phyloP scores from a whole-genome alignment of 1,140 invertebrate genomes.

The Rhopalosiphum padi region DNA sequence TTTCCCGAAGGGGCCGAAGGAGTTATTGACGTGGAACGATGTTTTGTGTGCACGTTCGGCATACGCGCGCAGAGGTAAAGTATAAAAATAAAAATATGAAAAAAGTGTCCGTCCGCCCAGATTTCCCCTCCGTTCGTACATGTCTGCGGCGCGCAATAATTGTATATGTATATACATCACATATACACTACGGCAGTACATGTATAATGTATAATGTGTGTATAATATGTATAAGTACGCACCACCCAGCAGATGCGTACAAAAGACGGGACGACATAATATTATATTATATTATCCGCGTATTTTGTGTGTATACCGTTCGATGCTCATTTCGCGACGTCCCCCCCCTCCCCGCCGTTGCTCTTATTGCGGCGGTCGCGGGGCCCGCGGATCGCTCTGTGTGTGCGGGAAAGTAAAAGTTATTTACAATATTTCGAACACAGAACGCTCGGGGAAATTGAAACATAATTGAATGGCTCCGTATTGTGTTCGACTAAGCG shows the following conservation, averaged over 20 bases:
- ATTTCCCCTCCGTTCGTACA: neutral
- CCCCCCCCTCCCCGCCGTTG: neutral
- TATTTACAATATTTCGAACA: conserved; percentile 51
- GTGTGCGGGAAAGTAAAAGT: conserved; percentile 44
- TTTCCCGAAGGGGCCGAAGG: neutral
- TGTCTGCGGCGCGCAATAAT: conserved; percentile 19
- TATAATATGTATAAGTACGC: neutral
- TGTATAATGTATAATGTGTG: neutral
- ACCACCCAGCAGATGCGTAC: neutral
- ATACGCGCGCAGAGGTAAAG: neutral
- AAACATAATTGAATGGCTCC: conserved; percentile 57
- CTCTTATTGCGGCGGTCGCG: neutral
- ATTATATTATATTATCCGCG: conserved; percentile 10
- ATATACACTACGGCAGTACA: too few relatives aligned
- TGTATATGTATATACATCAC: neutral
- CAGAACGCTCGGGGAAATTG: conserved; percentile 47
- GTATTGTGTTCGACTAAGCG: conserved; percentile 57
- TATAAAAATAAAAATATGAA: neutral
- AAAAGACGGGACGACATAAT: conserved; percentile 48
- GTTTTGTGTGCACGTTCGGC: conserved; percentile 43
- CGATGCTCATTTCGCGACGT: conserved; percentile 52
- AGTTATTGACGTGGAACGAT: conserved; percentile 55
- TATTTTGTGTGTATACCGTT: conserved; percentile 48
- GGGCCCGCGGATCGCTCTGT: neutral
- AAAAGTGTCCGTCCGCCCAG: conserved; percentile 49